Base-by-base conservation (phyloP, 2,797 vertebrate genomes). In the Ctenopoma kingsleyae region DNA sequence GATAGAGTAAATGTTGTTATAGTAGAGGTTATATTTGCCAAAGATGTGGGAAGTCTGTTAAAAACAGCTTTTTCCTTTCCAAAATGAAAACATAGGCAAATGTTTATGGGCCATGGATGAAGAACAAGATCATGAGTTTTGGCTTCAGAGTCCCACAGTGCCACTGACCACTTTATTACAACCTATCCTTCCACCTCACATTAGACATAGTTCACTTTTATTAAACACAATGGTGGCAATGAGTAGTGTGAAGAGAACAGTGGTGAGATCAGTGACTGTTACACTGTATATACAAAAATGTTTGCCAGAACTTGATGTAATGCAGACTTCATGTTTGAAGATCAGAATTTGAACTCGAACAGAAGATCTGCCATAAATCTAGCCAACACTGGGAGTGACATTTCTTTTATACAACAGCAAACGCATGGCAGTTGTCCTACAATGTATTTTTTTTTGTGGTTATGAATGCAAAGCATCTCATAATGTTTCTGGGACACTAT, bases 11-110 rank as follows among this genome's bases (percentile, higher is more conserved):
- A 79, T 75, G 68, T 75, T 84, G 85, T 73, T 62, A 17, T 58
- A 77, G 67, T 15, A 38, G 57, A 82, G 41, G 58, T 52, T 48
- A 48, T 64, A 76, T 87, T 71, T 76, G 84, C 51, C 74, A 71
- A 71, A 82, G 30, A 83, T 76, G 71, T 74, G 63, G 59, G 74
- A 77, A 60, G 54, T 67, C 71, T 80, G 74, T 66, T 84, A 65
- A 85, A 86, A 82, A 76, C 80, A 38, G 49, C 63, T 87, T 91
- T 86, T n/a, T 90, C 70, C 79, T 83, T 60, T 72, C 49, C 30
- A 70, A 86, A 90, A 90, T 72, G 67, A 88, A 91, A 92, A 91
- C 77, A 87, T 64, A 64, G 69, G 35, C 64, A 38, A 83, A 83
- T 71, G 55, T 91, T 86, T 86, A 88, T 86, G 64, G 55, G 46